Conservation (phyloP, 1,140 invertebrate species). For the Cyphomyrmex costatus region DNA sequence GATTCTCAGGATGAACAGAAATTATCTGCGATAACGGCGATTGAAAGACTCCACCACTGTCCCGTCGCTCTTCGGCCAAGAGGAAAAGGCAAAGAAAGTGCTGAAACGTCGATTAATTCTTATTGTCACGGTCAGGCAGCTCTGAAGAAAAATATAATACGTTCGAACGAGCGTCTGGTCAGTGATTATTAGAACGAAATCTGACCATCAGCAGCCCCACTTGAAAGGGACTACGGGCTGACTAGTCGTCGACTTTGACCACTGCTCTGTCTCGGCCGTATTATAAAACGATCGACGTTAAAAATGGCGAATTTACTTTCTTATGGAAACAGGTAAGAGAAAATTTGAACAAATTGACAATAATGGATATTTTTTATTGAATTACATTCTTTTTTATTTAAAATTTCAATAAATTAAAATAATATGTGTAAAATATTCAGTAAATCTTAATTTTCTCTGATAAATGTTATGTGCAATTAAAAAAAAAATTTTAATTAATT, state of each 20-base stretch:
- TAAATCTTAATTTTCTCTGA: not conserved
- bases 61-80: conserved; percentile 19
- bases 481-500: conserved; percentile 9
- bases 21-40: conserved; percentile 59
- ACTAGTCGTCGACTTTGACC: conserved; percentile 67
- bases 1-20: conserved; percentile 43
- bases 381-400: not conserved
- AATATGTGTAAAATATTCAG: not conserved
- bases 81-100: conserved; percentile 61
- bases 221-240: conserved; percentile 71
- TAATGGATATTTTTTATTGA: not conserved
- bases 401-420: not conserved
- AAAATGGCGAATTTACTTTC: conserved; percentile 17
- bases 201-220: conserved; percentile 71
- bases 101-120: conserved; percentile 78
- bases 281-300: conserved; percentile 43
- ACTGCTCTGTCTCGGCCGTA: conserved; percentile 33
- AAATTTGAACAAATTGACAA: not conserved
- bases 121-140: conserved; percentile 76
- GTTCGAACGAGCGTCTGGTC: conserved; percentile 46
- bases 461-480: not conserved
- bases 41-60: conserved; percentile 29
- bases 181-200: conserved; percentile 60
- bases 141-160: conserved; percentile 71
- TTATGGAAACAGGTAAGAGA: not conserved